Base-by-base conservation (phyloP, 2,888 invertebrate genomes). In the Hypercompe scribonia region DNA sequence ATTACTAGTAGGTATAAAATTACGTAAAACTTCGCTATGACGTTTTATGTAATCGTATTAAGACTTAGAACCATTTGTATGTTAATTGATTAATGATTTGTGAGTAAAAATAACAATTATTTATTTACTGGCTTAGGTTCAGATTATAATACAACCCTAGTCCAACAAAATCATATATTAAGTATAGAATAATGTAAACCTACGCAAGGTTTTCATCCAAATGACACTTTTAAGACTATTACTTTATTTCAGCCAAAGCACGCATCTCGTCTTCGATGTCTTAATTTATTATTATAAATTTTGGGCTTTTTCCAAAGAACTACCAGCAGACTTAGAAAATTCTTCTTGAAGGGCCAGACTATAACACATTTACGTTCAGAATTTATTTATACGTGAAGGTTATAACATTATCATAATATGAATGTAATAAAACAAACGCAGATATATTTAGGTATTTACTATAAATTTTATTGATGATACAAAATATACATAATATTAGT, bases 391-490 rank as follows among this genome's bases (percentile, higher is more conserved):
- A 80, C 85, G 77, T 83, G 78, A 82, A 87, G 85, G 88, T 91
- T 91, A 90, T 90, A 88, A 88, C 88, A 90, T 90, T 91, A 92
- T 88, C 87, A 87, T 91, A 90, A 91, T 90, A 89, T 81, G 81
- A 86, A 86, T 86, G 89, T 89, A 88, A 91, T 93, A 91, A 91
- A 92, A 90, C 83, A 78, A 81, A 78, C 84, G 80, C 84, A 85
- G 86, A 89, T 90, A 85, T 82, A 88, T 88, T 88, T 85, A 54
- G n/a, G 24, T 54, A 83, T 86, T 88, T 78, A 76, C 84, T 82
- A 88, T 93, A 89, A 91, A 91, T 88, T 85, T 84, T 84, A 84
- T 82, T 79, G 84, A 77, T 81, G 74, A 81, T 78, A 70, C 78
- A 68, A 83, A 82, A 84, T 81, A 73, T 79, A 78, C 64, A 34